Conservation (phyloP, 1,140 invertebrate species). For the Acromyrmex heyeri region DNA sequence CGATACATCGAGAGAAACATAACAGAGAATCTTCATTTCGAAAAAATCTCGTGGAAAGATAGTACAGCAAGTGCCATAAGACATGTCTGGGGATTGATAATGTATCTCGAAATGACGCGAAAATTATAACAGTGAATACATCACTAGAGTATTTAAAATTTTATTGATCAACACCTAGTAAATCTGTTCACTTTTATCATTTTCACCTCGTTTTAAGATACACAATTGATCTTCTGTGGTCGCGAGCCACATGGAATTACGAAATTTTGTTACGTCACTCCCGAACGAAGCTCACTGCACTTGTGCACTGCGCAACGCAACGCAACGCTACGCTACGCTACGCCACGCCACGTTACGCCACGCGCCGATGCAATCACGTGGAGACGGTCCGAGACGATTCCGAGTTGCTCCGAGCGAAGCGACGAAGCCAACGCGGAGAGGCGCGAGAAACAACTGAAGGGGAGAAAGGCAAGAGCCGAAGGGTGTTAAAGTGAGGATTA, state of each 20-base stretch:
- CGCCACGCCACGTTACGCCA: not conserved
- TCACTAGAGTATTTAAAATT: too few species aligned
- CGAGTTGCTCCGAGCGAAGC: not conserved
- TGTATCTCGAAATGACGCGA: too few species aligned
- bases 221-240: not conserved
- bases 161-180: too few species aligned
- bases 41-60: not conserved
- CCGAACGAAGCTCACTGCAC: not conserved
- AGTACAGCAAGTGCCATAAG: not conserved
- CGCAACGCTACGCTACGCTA: not conserved
- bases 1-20: not conserved
- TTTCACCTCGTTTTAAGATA: too few species aligned
- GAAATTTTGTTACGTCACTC: not conserved
- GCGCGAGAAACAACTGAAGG: not conserved
- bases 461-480: not conserved
- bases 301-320: not conserved
- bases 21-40: not conserved
- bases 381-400: not conserved
- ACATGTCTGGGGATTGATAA: too few species aligned
- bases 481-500: not conserved
- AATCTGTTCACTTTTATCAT: too few species aligned
- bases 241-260: not conserved
- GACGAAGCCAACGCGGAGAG: not conserved
- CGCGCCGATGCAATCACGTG: conserved; percentile 8
- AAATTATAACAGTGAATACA: too few species aligned